A percentile compares a stretch with the other conserved stretches of the same genome.
Evolutionary conservation across 2,113 vertebrate genomes (phyloP).

Genomic region (Hyperopisus bebe): DNA sequence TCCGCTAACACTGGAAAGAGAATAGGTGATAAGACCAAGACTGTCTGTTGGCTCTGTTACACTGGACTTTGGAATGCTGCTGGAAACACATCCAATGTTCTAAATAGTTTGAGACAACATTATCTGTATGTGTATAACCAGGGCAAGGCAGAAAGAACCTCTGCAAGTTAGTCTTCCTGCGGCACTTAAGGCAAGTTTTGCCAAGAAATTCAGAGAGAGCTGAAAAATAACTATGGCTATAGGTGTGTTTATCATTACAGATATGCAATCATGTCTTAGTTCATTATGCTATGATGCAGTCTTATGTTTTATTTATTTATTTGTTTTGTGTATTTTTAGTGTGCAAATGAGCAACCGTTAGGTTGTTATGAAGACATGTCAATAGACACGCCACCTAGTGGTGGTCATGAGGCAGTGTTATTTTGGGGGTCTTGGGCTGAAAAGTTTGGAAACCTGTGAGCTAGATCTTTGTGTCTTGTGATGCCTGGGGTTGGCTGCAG

Average conservation of each 20-base stretch:
- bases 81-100: neutral
- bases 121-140: neutral
- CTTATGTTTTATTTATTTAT: neutral
- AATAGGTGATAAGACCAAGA: neutral
- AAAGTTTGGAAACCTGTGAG: neutral
- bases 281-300: neutral
- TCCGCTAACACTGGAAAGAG: neutral
- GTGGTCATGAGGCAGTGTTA: neutral
- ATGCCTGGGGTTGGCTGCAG: neutral
- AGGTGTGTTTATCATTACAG: neutral
- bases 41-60: neutral
- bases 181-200: neutral
- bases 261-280: neutral
- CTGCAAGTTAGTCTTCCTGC: neutral
- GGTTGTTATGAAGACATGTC: neutral
- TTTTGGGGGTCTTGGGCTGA: neutral
- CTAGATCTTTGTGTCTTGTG: neutral
- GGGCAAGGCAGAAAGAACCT: neutral
- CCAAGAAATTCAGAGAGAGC: neutral
- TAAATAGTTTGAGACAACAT: neutral
- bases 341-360: neutral
- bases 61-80: neutral
- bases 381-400: neutral
- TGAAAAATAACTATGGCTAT: neutral
- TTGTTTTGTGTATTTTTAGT: neutral